phyloP scores from a whole-genome alignment of 2,113 vertebrate genomes.

The Phycodurus eques region DNA sequence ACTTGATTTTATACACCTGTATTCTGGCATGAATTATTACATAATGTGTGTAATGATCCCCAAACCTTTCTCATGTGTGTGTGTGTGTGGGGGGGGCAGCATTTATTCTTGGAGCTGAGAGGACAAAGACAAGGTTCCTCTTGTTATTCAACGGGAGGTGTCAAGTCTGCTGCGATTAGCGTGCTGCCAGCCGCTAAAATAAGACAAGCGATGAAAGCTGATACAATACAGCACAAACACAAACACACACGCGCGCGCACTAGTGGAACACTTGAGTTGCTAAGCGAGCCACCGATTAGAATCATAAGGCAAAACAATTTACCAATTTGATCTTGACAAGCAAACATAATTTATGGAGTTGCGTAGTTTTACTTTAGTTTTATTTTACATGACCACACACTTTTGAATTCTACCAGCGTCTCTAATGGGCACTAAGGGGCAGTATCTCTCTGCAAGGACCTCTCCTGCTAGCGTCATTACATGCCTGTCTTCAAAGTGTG shows the following conservation, averaged over 20 bases:
- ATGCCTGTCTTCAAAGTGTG: no score
- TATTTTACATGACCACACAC: background rate
- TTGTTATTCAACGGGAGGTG: conserved; percentile 12
- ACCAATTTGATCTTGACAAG: no score
- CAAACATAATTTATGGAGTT: background rate
- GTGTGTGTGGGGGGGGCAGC: background rate
- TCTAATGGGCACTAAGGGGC: no score
- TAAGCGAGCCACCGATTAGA: background rate
- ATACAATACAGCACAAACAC: conserved; percentile 22
- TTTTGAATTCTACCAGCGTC: no score
- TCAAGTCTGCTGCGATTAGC: conserved; percentile 25
- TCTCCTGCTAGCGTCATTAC: no score
- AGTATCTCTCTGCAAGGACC: no score
- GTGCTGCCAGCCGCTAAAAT: conserved; percentile 42
- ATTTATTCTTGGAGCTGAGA: conserved; percentile 44
- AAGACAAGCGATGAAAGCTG: conserved; percentile 55
- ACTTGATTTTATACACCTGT: conserved; percentile 42
- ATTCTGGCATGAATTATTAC: background rate
- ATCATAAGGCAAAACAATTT: no score
- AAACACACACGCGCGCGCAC: background rate
- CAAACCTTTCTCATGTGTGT: background rate
- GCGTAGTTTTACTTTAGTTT: background rate
- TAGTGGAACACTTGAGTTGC: background rate
- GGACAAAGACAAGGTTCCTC: conserved; percentile 34
- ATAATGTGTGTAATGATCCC: background rate